Evolutionary conservation across 2,113 vertebrate species (phyloP), one percentile per base, ranked within the genome.

Genomic region (Dromaius novaehollandiae): DNA sequence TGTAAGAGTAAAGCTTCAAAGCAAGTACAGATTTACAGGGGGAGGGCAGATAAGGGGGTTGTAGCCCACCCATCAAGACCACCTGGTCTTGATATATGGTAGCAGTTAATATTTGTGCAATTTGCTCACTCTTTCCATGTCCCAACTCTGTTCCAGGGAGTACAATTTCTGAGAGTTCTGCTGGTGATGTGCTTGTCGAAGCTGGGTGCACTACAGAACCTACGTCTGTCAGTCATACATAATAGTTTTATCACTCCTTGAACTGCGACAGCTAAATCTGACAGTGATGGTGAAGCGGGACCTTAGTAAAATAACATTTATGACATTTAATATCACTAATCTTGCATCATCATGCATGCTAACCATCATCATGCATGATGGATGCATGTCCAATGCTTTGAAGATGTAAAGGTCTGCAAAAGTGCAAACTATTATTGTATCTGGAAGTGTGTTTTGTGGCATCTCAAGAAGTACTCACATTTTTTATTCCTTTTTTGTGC

Each of bases 61-160:
- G 82, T 66, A 68, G 93, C 82, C 95, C 93, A 95, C 84, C 96
- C 95, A 95, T 88, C 71, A 93, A 93, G 91, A 77, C 86, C 93
- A 96, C 90, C 88, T 93, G 95, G 71, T 96, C 82, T 90, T 91
- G 86, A 94, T 96, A 88, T 69, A 83, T 88, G 64, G 64, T 78
- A 86, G 88, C 64, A 97, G 77, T 84, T 70, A 85, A 77, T 44
- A 44, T 88, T 89, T 88, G 53, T 82, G 85, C 0, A 4, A 60
- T 60, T 30, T 30, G 58, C 46, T 65, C 1, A 7, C 46, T 30
- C 58, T 81, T 80, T 94, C 76, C 26, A 25, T 60, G 63, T 55
- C 30, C 74, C 82, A 89, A 50, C 26, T 6, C 4, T 78, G 26
- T 80, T 94, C 42, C 69, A 91, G 55, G 38, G 50, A 94, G 34